Evolutionary conservation across 2,113 vertebrate genomes (phyloP).

Genomic region (Tenrec ecaudatus): DNA sequence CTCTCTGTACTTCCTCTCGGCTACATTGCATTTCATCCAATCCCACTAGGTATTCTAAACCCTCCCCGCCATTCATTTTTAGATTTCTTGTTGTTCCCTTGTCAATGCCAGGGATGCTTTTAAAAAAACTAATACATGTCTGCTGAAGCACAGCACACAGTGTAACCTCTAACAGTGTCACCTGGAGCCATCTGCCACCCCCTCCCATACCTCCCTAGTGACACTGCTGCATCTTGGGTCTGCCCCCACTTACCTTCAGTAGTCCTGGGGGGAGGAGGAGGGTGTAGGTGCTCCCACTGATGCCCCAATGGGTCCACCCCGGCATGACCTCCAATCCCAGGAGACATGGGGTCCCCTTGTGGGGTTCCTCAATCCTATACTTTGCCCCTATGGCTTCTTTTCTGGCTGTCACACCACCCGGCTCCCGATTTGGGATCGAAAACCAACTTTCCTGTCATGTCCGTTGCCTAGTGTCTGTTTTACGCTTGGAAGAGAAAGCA

Average conservation of each 20-base stretch:
- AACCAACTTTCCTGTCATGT: neutral
- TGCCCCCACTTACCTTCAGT: neutral
- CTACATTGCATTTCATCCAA: no score
- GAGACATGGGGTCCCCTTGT: neutral
- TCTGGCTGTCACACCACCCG: neutral
- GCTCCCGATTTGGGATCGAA: neutral
- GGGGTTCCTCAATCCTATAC: neutral
- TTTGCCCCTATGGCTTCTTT: neutral
- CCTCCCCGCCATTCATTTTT: no score
- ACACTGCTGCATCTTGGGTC: rapidly evolving
- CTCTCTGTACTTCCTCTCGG: no score
- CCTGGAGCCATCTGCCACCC: no score
- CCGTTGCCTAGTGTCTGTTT: neutral
- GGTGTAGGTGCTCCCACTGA: neutral
- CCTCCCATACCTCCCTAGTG: no score
- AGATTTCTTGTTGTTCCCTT: no score
- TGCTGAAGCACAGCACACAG: neutral
- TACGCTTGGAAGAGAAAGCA: neutral
- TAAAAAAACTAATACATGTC: neutral
- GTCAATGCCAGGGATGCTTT: neutral
- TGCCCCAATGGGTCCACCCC: neutral
- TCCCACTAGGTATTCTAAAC: no score
- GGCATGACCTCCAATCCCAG: neutral
- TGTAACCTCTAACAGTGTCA: neutral
- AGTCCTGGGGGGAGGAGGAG: neutral